These are phyloP conservation scores for Oncorhynchus nerka DNA, from an alignment of 2,113 vertebrate species.

Conservation along the genomic window DNA sequence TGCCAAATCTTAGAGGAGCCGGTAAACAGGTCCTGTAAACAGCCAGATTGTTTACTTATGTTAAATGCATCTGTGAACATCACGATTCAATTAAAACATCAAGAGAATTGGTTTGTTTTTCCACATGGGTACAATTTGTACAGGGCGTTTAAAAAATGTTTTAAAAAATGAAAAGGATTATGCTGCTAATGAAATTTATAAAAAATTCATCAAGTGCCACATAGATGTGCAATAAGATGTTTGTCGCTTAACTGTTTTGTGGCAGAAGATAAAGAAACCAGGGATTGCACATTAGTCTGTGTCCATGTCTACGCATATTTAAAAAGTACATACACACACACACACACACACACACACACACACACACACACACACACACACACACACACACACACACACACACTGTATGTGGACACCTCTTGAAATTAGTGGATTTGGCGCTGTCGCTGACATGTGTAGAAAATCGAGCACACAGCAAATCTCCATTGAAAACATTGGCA, in stretches of 20 bases:
- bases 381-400: no score
- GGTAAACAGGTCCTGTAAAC: background rate
- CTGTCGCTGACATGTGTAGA: no score
- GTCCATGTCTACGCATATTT: background rate
- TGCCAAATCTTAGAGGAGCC: background rate
- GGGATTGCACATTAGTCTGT: background rate
- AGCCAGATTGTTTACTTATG: background rate
- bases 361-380: no score
- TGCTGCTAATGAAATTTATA: background rate
- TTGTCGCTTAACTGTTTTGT: background rate
- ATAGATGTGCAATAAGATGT: background rate
- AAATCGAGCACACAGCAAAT: no score
- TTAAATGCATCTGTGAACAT: slow-evolving; percentile 6
- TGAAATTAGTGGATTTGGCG: no score
- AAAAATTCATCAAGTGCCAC: background rate
- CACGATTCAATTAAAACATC: slow-evolving; percentile 4
- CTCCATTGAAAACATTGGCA: no score
- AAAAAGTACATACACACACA: background rate
- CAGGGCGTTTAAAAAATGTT: slow-evolving; percentile 7
- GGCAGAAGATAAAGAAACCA: background rate
- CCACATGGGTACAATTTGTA: slow-evolving; percentile 2
- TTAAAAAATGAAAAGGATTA: background rate
- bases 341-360: no score
- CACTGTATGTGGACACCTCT: no score
- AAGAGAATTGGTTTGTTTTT: background rate